Evolutionary conservation across 1,140 invertebrate species (phyloP), one percentile per base, ranked within the genome.

Genomic region (Physella acuta): DNA sequence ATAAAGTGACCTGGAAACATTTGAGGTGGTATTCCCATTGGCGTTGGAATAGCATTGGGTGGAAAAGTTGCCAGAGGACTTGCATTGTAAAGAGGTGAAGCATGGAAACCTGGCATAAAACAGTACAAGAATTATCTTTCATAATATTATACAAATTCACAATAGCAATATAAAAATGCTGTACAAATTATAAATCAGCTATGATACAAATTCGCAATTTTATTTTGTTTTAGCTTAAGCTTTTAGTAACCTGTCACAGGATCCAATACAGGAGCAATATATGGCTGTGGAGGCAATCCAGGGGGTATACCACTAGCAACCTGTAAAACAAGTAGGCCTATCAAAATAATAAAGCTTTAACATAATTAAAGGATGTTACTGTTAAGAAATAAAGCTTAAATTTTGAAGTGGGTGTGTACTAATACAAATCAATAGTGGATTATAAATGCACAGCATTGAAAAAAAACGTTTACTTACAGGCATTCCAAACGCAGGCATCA

Each of bases 51-150:
- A 39, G 30, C 65, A 30, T 76, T 75, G 64, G 72, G 74, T 28
- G 77, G 79, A 31, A 78, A 78, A 37, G 75, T 76, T 2, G 58
- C 49, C 33, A 55, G 71, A 36, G 77, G 68, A 28, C 73, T 70
- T 28, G 71, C 33, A 34, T 2, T 61, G 37, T 61, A 61, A 24
- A 61, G 20, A 24, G 59, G 59, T 3, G 59, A 61, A 2, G 59
- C 73, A 51, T 66, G 63, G 65, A 73, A 79, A 60, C 75, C 78
- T 79, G 52, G 20, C 58, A 73, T 34, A 44, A 30, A 8, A 31
- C 8, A 58, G 39, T 26, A 31, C 2, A 31, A 59, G 31, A 11
- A 26, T 56, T n/a, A 16, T 56, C 53, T 16, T 16, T 16, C 26
- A 28, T 49, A 49, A 14, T 49, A 11, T 49, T 49, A 28, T 56